A percentile compares a stretch with the other conserved stretches of the same genome.
phyloP scores from a whole-genome alignment of 2,797 vertebrate species.

The Enteromius radiatus region DNA sequence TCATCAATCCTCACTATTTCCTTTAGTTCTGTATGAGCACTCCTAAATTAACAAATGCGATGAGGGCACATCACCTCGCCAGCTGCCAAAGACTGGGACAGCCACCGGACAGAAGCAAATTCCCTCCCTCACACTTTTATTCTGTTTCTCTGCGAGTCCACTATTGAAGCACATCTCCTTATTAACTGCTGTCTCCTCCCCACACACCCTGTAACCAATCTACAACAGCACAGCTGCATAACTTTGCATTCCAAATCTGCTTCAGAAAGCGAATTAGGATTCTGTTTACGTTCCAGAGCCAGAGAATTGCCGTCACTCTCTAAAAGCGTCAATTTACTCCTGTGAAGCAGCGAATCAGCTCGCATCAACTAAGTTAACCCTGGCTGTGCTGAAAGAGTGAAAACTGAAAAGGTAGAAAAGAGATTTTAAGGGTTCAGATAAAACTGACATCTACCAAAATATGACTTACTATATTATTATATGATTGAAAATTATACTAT shows the following conservation, averaged over 20 bases:
- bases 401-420: not conserved
- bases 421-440: not conserved
- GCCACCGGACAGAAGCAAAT: slow-evolving; percentile 11
- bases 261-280: slow-evolving; percentile 72
- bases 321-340: slow-evolving; percentile 53
- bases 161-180: slow-evolving; percentile 74
- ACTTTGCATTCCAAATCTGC: slow-evolving; percentile 78
- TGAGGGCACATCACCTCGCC: slow-evolving; percentile 25
- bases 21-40: slow-evolving; percentile 41
- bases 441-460: not conserved
- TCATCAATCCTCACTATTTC: slow-evolving; percentile 51
- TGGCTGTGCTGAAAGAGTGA: not conserved
- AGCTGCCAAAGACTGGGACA: slow-evolving; percentile 18
- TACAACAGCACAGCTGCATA: slow-evolving; percentile 75
- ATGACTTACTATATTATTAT: not conserved
- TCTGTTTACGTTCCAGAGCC: slow-evolving; percentile 70
- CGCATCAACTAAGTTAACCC: slow-evolving; percentile 59
- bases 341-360: slow-evolving; percentile 57
- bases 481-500: too few species aligned
- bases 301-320: slow-evolving; percentile 67
- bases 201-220: slow-evolving; percentile 77
- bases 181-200: slow-evolving; percentile 76
- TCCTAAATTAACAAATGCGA: slow-evolving; percentile 54
- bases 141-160: slow-evolving; percentile 65
- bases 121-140: slow-evolving; percentile 62